A percentile compares a stretch with the other conserved stretches of the same genome.
These are phyloP conservation scores for Meandrusa payeni DNA, from an alignment of 2,888 invertebrate species.

Conservation along the genomic window DNA sequence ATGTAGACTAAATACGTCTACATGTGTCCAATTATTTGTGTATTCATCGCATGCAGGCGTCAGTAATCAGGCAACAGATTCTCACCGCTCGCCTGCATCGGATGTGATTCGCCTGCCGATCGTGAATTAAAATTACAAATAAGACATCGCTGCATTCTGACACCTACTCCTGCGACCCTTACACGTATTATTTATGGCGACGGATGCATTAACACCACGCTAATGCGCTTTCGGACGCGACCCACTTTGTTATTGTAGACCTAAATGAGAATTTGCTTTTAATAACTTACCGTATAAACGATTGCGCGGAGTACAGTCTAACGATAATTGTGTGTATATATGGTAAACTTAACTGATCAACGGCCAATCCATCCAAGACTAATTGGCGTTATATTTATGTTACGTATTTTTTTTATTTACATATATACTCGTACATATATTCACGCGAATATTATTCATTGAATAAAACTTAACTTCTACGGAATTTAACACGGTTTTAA, in stretches of 20 bases:
- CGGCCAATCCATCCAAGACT: no score
- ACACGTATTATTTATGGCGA: conserved; percentile 27
- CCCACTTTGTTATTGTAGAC: conserved; percentile 2
- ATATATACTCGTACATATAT: no score
- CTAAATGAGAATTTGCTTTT: neutral
- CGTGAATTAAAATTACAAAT: conserved; percentile 55
- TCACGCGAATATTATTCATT: no score
- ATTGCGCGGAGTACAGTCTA: no score
- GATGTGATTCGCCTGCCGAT: conserved; percentile 52
- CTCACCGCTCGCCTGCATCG: conserved; percentile 48
- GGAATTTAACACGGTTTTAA: no score
- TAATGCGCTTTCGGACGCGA: conserved; percentile 4
- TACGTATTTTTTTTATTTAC: no score
- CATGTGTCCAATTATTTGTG: conserved; percentile 29
- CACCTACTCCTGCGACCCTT: conserved; percentile 30
- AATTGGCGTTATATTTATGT: no score
- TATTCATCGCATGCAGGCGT: conserved; percentile 47
- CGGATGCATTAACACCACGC: conserved; percentile 8
- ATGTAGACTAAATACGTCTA: conserved; percentile 11
- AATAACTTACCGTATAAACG: neutral
- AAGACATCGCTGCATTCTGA: conserved; percentile 31
- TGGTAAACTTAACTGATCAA: no score
- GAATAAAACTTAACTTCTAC: no score
- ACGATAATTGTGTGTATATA: no score
- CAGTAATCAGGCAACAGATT: conserved; percentile 56